Conservation (phyloP, 2,888 invertebrate species). For the Blera fallax region DNA sequence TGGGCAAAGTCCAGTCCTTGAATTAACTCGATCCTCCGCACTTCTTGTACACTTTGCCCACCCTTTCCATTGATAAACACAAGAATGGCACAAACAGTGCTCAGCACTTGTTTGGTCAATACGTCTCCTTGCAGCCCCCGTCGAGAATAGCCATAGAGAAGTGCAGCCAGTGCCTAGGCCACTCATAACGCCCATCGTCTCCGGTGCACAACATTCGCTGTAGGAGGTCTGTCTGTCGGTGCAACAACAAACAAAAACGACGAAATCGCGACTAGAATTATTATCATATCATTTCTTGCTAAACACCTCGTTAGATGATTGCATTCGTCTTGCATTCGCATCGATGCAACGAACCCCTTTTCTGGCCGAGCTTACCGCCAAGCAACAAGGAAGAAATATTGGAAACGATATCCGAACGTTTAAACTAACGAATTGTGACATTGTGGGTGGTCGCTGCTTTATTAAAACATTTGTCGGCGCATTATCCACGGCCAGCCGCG, state of each 20-base stretch:
- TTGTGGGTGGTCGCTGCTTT: conserved; percentile 72
- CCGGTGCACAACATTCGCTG: conserved; percentile 66
- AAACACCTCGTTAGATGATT: conserved; percentile 77
- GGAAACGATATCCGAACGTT: conserved; percentile 71
- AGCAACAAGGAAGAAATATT: conserved; percentile 71
- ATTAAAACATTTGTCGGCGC: conserved; percentile 73
- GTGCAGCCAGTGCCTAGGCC: conserved; percentile 17
- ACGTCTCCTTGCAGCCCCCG: not conserved
- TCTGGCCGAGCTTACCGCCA: not conserved
- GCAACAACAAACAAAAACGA: conserved; percentile 75
- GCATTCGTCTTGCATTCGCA: conserved; percentile 65
- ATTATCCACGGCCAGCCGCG: conserved; percentile 59
- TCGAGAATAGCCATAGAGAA: not conserved
- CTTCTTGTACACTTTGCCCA: not conserved
- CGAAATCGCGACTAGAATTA: conserved; percentile 77
- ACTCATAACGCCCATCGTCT: conserved; percentile 66
- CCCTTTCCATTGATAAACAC: conserved; percentile 59
- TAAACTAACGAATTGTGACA: conserved; percentile 73
- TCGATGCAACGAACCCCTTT: conserved; percentile 5
- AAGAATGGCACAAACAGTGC: conserved; percentile 55
- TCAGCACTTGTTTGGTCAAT: conserved; percentile 54
- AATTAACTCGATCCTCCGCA: conserved; percentile 44
- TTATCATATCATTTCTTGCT: conserved; percentile 77
- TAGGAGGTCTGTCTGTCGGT: conserved; percentile 73
- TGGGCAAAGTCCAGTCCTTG: conserved; percentile 68